These are phyloP conservation scores for Trimorus sp. DNA, from an alignment of 2,888 invertebrate species.

Conservation along the genomic window DNA sequence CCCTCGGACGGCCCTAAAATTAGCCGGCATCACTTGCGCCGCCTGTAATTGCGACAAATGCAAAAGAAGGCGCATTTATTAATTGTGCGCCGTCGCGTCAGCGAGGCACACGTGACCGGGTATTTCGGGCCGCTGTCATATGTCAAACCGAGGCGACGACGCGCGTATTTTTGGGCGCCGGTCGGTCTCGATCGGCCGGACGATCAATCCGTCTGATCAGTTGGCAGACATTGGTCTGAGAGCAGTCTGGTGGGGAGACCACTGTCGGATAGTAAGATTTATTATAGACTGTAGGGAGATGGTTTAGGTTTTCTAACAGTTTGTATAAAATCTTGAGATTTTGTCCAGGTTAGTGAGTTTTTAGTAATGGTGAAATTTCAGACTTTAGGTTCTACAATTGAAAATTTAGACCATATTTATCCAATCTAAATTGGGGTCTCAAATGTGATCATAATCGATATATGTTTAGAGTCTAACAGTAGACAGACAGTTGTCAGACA, in stretches of 20 bases:
- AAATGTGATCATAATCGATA: no score
- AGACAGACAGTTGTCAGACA: no score
- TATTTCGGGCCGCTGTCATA: constrained; percentile 51
- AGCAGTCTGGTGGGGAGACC: no score
- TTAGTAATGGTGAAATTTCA: background rate
- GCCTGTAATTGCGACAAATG: constrained; percentile 38
- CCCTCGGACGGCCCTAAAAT: background rate
- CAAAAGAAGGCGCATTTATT: constrained; percentile 43
- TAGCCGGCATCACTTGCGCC: constrained; percentile 22
- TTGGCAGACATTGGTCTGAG: constrained; percentile 16
- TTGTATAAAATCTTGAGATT: background rate
- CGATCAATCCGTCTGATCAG: constrained; percentile 15
- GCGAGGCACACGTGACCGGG: constrained; percentile 42
- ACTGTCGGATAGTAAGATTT: background rate
- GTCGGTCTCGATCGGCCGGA: constrained; percentile 22
- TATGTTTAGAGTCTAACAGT: no score
- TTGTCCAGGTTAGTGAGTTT: background rate
- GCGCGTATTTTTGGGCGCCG: background rate
- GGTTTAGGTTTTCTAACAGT: no score
- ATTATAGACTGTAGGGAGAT: no score
- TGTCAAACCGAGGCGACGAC: constrained; percentile 35
- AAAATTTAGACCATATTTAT: no score
- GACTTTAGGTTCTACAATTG: no score
- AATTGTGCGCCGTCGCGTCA: constrained; percentile 42
- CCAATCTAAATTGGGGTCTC: no score